Evolutionary conservation across 2,888 invertebrate species (phyloP).

Genomic region (Conus canariensis): DNA sequence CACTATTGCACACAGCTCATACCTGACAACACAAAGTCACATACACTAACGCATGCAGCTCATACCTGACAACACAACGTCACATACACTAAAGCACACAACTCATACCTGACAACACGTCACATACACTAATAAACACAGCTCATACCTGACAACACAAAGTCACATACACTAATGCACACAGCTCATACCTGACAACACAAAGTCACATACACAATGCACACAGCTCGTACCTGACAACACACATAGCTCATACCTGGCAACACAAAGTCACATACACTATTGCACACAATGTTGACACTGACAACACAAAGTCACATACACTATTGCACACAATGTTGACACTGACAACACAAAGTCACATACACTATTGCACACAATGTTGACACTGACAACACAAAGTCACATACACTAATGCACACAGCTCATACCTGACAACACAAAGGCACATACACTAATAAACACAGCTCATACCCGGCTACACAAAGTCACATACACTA

Average conservation of each 20-base stretch:
- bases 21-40: neutral
- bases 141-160: too few species aligned
- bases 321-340: slow-evolving; percentile 58
- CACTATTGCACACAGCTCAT: neutral
- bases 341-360: too few species aligned
- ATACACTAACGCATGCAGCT: neutral
- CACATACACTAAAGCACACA: neutral
- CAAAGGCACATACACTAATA: slow-evolving; percentile 57
- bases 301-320: neutral
- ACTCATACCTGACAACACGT: neutral
- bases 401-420: slow-evolving; percentile 81
- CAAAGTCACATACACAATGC: slow-evolving; percentile 80
- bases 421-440: neutral
- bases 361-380: too few species aligned
- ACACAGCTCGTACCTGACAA: neutral
- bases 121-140: slow-evolving; percentile 56
- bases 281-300: neutral
- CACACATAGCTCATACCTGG: neutral
- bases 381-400: too few species aligned
- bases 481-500: neutral
- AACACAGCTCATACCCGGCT: too few species aligned
- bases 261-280: neutral
- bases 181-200: too few species aligned
- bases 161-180: too few species aligned
- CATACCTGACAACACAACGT: neutral